These are phyloP conservation scores for Macquaria ambigua DNA, from an alignment of 2,113 vertebrate species.

Conservation along the genomic window DNA sequence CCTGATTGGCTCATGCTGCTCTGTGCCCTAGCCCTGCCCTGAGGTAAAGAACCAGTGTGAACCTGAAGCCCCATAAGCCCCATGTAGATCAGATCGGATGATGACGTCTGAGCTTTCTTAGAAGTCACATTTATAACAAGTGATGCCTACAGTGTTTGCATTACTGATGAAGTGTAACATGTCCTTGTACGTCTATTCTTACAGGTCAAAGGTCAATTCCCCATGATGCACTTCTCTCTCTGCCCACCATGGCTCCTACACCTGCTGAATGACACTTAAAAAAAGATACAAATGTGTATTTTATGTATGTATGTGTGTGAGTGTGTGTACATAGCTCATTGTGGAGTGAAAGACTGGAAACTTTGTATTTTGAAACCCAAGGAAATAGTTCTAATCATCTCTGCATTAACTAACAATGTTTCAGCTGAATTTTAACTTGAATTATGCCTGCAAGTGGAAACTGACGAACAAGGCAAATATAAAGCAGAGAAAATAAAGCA, in stretches of 20 bases:
- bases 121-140: neutral
- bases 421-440: conserved; percentile 29
- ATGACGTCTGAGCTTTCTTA: neutral
- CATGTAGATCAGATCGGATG: conserved; percentile 10
- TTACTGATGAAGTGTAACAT: conserved; percentile 42
- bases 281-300: conserved; percentile 51
- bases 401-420: conserved; percentile 44
- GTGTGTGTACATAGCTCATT: conserved; percentile 47
- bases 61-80: conserved; percentile 3
- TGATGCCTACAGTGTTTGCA: conserved; percentile 13
- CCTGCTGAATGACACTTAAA: conserved; percentile 77
- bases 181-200: conserved; percentile 69
- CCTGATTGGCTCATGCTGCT: conserved; percentile 79
- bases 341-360: conserved; percentile 65
- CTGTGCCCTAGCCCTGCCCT: conserved; percentile 60
- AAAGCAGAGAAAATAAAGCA: conserved; percentile 56
- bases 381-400: conserved; percentile 38
- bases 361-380: conserved; percentile 50
- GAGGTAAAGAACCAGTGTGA: conserved; percentile 80
- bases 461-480: conserved; percentile 12
- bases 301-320: conserved; percentile 49
- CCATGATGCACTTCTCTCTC: conserved; percentile 72
- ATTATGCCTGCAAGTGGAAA: conserved; percentile 5
- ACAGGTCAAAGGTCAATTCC: conserved; percentile 79
- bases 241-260: conserved; percentile 66